Conservation (phyloP, 2,888 invertebrate genomes). For the Salpingus planirostris region DNA sequence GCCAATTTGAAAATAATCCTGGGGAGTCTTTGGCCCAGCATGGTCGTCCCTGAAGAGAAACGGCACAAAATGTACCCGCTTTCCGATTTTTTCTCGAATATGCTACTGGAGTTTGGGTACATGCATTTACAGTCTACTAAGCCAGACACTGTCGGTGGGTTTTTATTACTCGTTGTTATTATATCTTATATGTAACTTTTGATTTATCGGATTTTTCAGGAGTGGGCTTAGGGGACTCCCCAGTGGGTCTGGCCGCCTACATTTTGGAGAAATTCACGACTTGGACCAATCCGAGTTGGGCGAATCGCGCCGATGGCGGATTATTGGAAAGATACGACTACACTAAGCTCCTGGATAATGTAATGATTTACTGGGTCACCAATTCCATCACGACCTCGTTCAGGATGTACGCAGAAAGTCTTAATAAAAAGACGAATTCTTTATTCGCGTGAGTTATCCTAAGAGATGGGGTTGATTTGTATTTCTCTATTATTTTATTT, state of each 20-base stretch:
- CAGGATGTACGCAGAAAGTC: slow-evolving; percentile 63
- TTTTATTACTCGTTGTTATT: too few relatives aligned
- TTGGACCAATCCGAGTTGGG: slow-evolving; percentile 54
- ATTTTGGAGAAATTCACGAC: slow-evolving; percentile 82
- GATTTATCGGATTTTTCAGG: too few relatives aligned
- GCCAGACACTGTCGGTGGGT: slow-evolving; percentile 74
- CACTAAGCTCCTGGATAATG: slow-evolving; percentile 65
- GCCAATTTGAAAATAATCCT: slow-evolving; percentile 10
- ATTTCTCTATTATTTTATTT: too few relatives aligned
- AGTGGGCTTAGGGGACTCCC: slow-evolving; percentile 62
- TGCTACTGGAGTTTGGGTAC: slow-evolving; percentile 50
- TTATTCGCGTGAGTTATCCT: too few relatives aligned
- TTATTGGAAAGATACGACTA: slow-evolving; percentile 54
- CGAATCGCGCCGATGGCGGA: slow-evolving; percentile 53
- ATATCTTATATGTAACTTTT: too few relatives aligned
- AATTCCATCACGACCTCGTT: slow-evolving; percentile 63
- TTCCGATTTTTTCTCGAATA: slow-evolving; percentile 33
- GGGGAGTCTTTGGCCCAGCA: slow-evolving; percentile 15
- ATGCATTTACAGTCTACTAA: slow-evolving; percentile 80
- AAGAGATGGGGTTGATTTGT: too few relatives aligned
- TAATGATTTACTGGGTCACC: slow-evolving; percentile 75
- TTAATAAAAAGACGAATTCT: slow-evolving; percentile 21
- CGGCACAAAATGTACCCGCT: slow-evolving; percentile 48
- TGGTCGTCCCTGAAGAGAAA: slow-evolving; percentile 44
- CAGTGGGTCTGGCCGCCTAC: slow-evolving; percentile 80